phyloP scores from a whole-genome alignment of 2,888 invertebrate species.

The Dilophus febrilis region DNA sequence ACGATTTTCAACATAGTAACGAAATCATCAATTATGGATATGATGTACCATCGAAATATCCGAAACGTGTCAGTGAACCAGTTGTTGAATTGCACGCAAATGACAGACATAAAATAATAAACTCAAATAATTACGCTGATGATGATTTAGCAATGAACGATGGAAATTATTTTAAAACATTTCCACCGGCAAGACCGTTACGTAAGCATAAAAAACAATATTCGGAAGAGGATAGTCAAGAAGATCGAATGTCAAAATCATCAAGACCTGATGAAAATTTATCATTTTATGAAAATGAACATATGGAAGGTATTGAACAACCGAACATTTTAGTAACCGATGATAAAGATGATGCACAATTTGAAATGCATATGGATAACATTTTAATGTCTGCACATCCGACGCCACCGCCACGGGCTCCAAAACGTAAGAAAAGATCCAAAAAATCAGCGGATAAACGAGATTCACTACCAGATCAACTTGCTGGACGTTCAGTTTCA shows the following conservation, averaged over 20 bases:
- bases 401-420: conserved; percentile 25
- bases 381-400: conserved; percentile 6
- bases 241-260: conserved; percentile 18
- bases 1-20: conserved; percentile 10
- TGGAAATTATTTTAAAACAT: conserved; percentile 22
- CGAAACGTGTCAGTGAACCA: conserved; percentile 15
- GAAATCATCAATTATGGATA: conserved; percentile 21
- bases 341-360: background rate
- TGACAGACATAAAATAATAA: conserved; percentile 1
- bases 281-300: conserved; percentile 25
- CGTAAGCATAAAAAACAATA: conserved; percentile 30
- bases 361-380: conserved; percentile 1
- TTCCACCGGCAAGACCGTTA: conserved; percentile 34
- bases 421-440: conserved; percentile 26
- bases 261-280: conserved; percentile 23
- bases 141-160: conserved; percentile 1
- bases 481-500: conserved; percentile 29
- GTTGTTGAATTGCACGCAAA: conserved; percentile 6
- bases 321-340: conserved; percentile 29
- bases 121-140: no score
- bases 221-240: conserved; percentile 28
- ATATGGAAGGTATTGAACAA: conserved; percentile 37
- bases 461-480: conserved; percentile 27
- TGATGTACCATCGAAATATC: conserved; percentile 24
- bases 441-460: conserved; percentile 24